These are phyloP conservation scores for Eulemur rufifrons DNA, from an alignment of 2,113 vertebrate genomes.

Conservation along the genomic window DNA sequence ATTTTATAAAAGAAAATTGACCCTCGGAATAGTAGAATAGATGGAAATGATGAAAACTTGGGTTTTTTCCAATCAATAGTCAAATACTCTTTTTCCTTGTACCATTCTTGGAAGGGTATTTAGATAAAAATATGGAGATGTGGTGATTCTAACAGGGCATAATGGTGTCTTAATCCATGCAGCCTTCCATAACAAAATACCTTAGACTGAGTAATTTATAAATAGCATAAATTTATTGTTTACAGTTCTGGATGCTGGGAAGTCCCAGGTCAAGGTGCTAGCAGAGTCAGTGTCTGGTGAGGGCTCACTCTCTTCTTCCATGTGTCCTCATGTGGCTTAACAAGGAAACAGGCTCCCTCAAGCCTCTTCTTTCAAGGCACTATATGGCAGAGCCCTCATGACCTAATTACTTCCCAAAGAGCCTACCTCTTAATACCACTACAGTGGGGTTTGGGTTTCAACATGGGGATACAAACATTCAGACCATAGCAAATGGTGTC, in stretches of 20 bases:
- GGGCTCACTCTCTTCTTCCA: too few relatives aligned
- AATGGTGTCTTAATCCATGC: background rate
- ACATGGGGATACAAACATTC: background rate
- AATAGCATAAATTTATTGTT: too few relatives aligned
- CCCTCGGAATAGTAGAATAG: background rate
- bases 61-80: background rate
- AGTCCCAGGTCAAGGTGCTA: too few relatives aligned
- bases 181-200: background rate
- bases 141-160: background rate
- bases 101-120: background rate
- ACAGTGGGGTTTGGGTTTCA: background rate
- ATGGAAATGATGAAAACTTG: background rate
- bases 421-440: background rate
- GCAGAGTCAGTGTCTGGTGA: too few relatives aligned
- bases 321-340: too few relatives aligned
- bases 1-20: background rate
- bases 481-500: background rate
- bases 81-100: background rate
- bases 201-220: background rate
- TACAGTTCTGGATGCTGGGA: too few relatives aligned
- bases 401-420: too few relatives aligned
- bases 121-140: background rate
- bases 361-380: too few relatives aligned
- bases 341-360: too few relatives aligned
- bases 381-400: too few relatives aligned